Conservation (phyloP, 2,888 invertebrate species). For the Pecten maximus region DNA sequence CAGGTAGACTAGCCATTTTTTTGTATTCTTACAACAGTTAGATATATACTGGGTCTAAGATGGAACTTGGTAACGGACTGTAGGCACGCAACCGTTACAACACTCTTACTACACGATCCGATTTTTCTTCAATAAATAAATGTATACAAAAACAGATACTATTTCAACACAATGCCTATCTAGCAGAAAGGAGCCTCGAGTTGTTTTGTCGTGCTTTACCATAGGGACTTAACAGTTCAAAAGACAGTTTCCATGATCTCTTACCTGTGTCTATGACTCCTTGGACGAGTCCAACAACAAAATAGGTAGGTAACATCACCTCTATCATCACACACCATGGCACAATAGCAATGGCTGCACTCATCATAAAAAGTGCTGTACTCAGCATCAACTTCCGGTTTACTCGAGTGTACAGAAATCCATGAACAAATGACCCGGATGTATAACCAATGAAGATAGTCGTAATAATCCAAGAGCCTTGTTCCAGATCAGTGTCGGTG, state of each 20-base stretch:
- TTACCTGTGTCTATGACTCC: not conserved
- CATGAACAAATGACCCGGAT: not conserved
- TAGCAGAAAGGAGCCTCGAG: too few relatives aligned
- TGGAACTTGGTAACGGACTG: too few relatives aligned
- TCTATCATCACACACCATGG: not conserved
- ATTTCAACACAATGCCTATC: too few relatives aligned
- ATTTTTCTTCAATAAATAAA: too few relatives aligned
- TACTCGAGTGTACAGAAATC: not conserved
- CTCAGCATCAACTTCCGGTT: slow-evolving; percentile 11
- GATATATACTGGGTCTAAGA: too few relatives aligned
- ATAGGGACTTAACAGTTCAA: too few relatives aligned
- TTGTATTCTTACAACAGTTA: too few relatives aligned
- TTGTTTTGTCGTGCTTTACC: too few relatives aligned
- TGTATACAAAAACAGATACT: too few relatives aligned
- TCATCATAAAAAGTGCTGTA: not conserved
- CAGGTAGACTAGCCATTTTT: too few relatives aligned
- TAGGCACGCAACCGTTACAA: too few relatives aligned
- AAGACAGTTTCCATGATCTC: not conserved
- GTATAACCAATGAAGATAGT: not conserved
- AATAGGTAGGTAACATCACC: not conserved
- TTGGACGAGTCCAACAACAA: not conserved
- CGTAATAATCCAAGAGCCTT: not conserved
- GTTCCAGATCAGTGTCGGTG: not conserved
- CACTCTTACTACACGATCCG: too few relatives aligned
- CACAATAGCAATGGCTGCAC: not conserved